Conservation (phyloP, 2,113 vertebrate species). For the Tiliqua scincoides region DNA sequence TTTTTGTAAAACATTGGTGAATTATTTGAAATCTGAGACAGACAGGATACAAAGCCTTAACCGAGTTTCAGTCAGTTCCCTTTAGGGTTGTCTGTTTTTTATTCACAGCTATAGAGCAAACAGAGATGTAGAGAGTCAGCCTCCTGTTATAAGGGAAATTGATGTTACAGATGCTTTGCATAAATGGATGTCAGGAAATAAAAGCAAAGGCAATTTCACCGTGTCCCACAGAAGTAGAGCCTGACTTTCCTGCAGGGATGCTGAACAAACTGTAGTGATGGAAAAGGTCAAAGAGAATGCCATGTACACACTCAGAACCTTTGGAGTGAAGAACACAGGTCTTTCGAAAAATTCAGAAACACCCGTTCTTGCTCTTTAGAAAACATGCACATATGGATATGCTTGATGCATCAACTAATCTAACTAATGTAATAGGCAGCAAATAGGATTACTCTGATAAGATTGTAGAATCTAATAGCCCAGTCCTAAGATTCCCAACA, state of each 20-base stretch:
- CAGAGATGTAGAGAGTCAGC: slow-evolving; percentile 39
- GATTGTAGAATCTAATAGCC: no score
- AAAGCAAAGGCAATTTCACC: slow-evolving; percentile 51
- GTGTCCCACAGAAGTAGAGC: background rate
- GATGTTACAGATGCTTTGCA: slow-evolving; percentile 46
- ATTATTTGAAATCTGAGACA: background rate
- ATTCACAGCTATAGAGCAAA: slow-evolving; percentile 37
- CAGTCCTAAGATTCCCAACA: no score
- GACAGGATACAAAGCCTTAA: slow-evolving; percentile 36
- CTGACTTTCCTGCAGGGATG: slow-evolving; percentile 40
- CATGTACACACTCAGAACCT: background rate
- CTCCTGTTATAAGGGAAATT: slow-evolving; percentile 38
- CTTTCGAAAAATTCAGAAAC: background rate
- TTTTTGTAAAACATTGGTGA: slow-evolving; percentile 23
- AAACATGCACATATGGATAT: rapidly evolving
- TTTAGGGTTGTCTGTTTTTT: slow-evolving; percentile 36
- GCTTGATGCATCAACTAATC: background rate
- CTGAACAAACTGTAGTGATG: slow-evolving; percentile 31
- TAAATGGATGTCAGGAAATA: slow-evolving; percentile 34
- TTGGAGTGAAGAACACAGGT: slow-evolving; percentile 12
- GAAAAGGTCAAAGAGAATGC: slow-evolving; percentile 27
- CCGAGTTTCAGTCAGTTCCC: slow-evolving; percentile 49
- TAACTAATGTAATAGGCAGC: background rate
- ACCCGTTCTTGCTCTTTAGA: background rate
- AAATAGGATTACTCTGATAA: no score